Conservation (phyloP, 1,140 invertebrate species). For the Procambarus clarkii region DNA sequence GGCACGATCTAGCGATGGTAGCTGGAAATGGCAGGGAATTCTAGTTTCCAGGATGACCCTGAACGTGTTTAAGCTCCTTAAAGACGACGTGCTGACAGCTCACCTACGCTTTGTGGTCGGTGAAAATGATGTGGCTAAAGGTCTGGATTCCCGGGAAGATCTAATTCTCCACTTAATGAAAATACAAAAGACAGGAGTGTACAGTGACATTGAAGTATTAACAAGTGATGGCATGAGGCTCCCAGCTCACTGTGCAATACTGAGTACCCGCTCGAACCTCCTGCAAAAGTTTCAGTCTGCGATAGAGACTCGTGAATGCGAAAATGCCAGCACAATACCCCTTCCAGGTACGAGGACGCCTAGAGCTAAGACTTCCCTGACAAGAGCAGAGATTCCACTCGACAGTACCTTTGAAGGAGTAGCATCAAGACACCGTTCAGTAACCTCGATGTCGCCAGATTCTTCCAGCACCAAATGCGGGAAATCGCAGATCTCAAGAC, state of each 20-base stretch:
- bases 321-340: background rate
- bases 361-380: background rate
- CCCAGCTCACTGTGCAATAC: slow-evolving; percentile 42
- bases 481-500: background rate
- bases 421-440: slow-evolving; percentile 1
- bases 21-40: slow-evolving; percentile 26
- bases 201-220: slow-evolving; percentile 34
- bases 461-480: background rate
- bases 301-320: background rate
- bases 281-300: background rate
- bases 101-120: slow-evolving; percentile 29
- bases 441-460: background rate
- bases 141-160: slow-evolving; percentile 3
- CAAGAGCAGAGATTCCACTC: slow-evolving; percentile 1
- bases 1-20: background rate
- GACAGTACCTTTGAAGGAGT: slow-evolving; percentile 40
- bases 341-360: background rate
- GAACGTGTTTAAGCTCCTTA: slow-evolving; percentile 31
- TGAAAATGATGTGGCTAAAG: background rate
- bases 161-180: slow-evolving; percentile 24
- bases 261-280: slow-evolving; percentile 42
- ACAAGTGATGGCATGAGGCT: slow-evolving; percentile 41
- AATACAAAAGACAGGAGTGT: slow-evolving; percentile 11
- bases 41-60: slow-evolving; percentile 39
- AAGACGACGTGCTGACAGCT: slow-evolving; percentile 17